phyloP scores from a whole-genome alignment of 1,140 invertebrate species.

The Lordiphosa collinella region DNA sequence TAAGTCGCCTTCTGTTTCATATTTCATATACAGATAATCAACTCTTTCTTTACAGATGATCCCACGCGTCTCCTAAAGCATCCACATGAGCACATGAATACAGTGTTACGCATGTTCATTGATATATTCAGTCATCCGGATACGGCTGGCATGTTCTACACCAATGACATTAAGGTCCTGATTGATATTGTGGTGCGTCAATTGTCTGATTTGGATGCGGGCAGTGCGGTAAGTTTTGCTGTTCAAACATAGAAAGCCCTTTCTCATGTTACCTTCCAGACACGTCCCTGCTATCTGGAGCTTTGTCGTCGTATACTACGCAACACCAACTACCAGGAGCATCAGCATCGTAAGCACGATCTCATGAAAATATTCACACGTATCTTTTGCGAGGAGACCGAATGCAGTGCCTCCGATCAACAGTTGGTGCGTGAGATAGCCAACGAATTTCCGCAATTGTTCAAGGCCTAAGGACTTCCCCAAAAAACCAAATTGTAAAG shows the following conservation, averaged over 20 bases:
- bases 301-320: slow-evolving; percentile 88
- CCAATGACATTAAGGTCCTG: slow-evolving; percentile 94
- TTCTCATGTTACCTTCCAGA: slow-evolving; percentile 79
- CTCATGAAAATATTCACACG: slow-evolving; percentile 89
- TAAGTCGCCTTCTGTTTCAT: slow-evolving; percentile 77
- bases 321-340: slow-evolving; percentile 87
- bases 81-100: slow-evolving; percentile 88
- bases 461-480: slow-evolving; percentile 82
- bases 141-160: slow-evolving; percentile 93
- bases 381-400: slow-evolving; percentile 90
- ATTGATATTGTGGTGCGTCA: slow-evolving; percentile 95
- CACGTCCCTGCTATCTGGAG: slow-evolving; percentile 87
- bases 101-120: slow-evolving; percentile 91
- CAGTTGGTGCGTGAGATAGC: slow-evolving; percentile 88
- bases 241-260: not conserved
- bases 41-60: slow-evolving; percentile 84
- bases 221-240: slow-evolving; percentile 85
- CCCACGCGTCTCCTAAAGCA: slow-evolving; percentile 92
- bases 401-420: slow-evolving; percentile 86
- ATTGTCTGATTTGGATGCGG: slow-evolving; percentile 92
- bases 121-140: slow-evolving; percentile 89
- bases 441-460: slow-evolving; percentile 91
- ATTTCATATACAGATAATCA: not conserved
- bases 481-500: slow-evolving; percentile 55
- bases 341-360: slow-evolving; percentile 87